These are phyloP conservation scores for Ctenopoma multispine DNA, from an alignment of 2,797 vertebrate species.

Conservation along the genomic window DNA sequence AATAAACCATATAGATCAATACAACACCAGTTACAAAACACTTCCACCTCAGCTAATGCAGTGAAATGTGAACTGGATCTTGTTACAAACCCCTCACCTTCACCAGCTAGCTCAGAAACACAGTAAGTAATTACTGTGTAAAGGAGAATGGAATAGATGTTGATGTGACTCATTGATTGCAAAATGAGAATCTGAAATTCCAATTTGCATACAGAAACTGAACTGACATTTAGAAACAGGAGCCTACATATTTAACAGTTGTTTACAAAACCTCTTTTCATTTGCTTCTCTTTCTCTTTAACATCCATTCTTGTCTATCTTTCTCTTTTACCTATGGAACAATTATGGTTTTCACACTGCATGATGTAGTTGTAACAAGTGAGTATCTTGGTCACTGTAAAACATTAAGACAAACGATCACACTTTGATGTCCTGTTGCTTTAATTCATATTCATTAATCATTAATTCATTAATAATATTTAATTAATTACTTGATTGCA, in stretches of 20 bases:
- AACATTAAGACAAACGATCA: background rate
- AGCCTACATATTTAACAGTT: background rate
- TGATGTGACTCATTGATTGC: constrained; percentile 2
- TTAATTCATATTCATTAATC: no score
- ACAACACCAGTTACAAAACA: constrained; percentile 67
- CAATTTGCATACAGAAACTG: constrained; percentile 15
- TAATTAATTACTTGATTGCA: background rate
- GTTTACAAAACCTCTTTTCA: background rate
- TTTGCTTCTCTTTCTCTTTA: background rate
- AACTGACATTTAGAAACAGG: constrained; percentile 27
- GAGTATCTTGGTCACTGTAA: background rate
- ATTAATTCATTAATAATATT: no score
- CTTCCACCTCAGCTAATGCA: constrained; percentile 62
- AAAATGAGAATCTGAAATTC: background rate
- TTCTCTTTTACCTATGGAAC: background rate
- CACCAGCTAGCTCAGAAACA: constrained; percentile 21
- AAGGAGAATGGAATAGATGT: constrained; percentile 1
- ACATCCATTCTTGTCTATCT: background rate
- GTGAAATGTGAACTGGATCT: constrained; percentile 59
- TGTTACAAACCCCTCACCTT: constrained; percentile 31
- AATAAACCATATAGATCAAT: constrained; percentile 77
- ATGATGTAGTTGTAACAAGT: background rate
- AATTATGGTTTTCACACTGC: background rate
- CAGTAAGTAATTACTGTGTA: constrained; percentile 14
- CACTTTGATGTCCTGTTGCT: no score